These are phyloP conservation scores for Leuciscus idus DNA, from an alignment of 2,113 vertebrate species.

Conservation along the genomic window DNA sequence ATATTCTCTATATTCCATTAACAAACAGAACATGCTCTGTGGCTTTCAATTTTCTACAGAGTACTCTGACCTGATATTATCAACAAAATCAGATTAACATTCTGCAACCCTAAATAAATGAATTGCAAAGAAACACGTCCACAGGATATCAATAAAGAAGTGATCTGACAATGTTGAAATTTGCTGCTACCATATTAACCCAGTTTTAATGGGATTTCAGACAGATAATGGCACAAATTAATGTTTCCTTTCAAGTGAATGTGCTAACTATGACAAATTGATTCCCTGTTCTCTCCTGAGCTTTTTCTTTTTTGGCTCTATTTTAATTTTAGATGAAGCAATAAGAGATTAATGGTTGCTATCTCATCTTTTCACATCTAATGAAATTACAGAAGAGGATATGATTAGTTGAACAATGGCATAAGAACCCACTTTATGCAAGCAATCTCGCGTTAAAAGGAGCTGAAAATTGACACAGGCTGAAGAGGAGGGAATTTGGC, in stretches of 20 bases:
- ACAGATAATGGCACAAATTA: conserved; percentile 78
- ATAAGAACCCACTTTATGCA: conserved; percentile 77
- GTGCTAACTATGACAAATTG: conserved; percentile 76
- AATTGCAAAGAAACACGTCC: conserved; percentile 70
- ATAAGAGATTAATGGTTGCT: conserved; percentile 77
- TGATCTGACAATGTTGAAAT: conserved; percentile 71
- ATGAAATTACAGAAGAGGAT: conserved; percentile 80
- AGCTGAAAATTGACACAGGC: conserved; percentile 64
- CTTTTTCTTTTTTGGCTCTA: conserved; percentile 61
- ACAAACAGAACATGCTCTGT: neutral
- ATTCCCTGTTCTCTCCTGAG: conserved; percentile 72
- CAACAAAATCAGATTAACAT: conserved; percentile 66
- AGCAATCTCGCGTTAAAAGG: conserved; percentile 71
- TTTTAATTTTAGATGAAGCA: conserved; percentile 78
- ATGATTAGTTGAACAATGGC: conserved; percentile 80
- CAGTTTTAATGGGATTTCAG: conserved; percentile 79
- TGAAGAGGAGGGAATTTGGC: conserved; percentile 57
- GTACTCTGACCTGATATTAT: conserved; percentile 26
- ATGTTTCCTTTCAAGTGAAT: conserved; percentile 79
- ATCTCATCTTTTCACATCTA: conserved; percentile 80
- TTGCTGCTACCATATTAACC: conserved; percentile 78
- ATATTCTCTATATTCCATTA: too few species aligned
- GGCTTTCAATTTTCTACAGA: neutral
- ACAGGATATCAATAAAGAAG: conserved; percentile 50
- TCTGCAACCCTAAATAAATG: conserved; percentile 69